Conservation (phyloP, 2,797 vertebrate species). For the Ctenopoma kingsleyae region DNA sequence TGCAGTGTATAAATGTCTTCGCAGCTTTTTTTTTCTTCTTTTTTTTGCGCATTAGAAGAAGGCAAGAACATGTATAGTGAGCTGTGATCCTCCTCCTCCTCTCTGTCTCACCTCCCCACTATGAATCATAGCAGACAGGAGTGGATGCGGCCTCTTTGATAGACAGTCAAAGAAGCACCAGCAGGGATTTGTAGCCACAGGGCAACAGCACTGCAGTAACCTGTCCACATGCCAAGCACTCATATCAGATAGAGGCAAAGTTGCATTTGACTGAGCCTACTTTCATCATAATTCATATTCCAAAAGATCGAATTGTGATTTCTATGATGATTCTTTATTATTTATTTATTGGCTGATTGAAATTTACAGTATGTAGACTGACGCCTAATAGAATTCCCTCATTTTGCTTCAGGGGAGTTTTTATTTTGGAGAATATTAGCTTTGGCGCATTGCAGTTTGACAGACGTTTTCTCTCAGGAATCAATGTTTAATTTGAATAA, state of each 20-base stretch:
- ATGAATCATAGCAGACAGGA: conserved; percentile 66
- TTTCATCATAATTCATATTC: conserved; percentile 36
- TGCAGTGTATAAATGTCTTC: conserved; percentile 29
- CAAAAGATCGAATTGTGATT: conserved; percentile 37
- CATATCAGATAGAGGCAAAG: conserved; percentile 43
- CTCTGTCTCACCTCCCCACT: conserved; percentile 12
- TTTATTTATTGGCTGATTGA: conserved; percentile 55
- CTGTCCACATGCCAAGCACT: conserved; percentile 59
- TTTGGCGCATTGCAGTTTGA: conserved; percentile 57
- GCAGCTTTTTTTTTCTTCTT: conserved; percentile 29
- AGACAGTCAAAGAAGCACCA: conserved; percentile 65
- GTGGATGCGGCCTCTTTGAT: conserved; percentile 68
- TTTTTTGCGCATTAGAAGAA: conserved; percentile 17
- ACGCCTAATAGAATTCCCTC: conserved; percentile 67
- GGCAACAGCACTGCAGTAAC: conserved; percentile 61
- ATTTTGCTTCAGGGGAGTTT: conserved; percentile 70
- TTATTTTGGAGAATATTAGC: conserved; percentile 74
- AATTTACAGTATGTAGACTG: conserved; percentile 65
- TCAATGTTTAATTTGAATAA: conserved; percentile 85
- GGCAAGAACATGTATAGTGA: conserved; percentile 27
- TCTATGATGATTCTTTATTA: conserved; percentile 37
- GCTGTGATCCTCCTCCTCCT: conserved; percentile 17
- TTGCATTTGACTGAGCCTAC: conserved; percentile 12
- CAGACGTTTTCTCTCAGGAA: conserved; percentile 76
- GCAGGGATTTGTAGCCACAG: conserved; percentile 63